phyloP scores from a whole-genome alignment of 2,888 invertebrate species.

The Synanthedon formicaeformis region DNA sequence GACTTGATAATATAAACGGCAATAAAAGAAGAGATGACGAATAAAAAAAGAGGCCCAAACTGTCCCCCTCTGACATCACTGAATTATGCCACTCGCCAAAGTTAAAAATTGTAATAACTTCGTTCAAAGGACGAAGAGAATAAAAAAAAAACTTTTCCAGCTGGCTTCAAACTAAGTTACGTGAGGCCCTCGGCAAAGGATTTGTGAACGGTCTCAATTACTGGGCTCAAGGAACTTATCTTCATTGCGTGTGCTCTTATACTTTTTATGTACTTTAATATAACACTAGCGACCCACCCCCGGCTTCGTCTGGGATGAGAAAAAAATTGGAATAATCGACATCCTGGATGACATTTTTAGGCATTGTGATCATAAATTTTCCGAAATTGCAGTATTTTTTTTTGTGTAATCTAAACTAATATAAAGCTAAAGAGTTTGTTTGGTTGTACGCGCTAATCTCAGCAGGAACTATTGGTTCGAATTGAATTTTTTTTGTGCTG shows the following conservation, averaged over 20 bases:
- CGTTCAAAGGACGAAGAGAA: conserved; percentile 19
- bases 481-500: no score
- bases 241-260: conserved; percentile 34
- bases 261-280: conserved; percentile 10
- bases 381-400: no score
- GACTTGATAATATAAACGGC: no score
- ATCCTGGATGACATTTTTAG: no score
- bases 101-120: conserved; percentile 41
- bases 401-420: no score
- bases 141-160: conserved; percentile 32
- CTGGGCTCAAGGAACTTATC: conserved; percentile 23
- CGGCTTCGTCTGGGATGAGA: no score
- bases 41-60: conserved; percentile 10
- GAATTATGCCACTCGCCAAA: conserved; percentile 21
- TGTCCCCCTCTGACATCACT: conserved; percentile 17
- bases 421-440: no score
- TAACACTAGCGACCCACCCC: not conserved
- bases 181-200: conserved; percentile 42
- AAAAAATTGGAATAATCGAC: no score
- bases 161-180: conserved; percentile 45
- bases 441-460: no score
- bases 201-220: conserved; percentile 46
- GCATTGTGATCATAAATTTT: no score
- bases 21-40: no score
- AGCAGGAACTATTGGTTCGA: no score